Evolutionary conservation across 2,113 vertebrate genomes (phyloP), one percentile per base, ranked within the genome.

Genomic region (Numenius arquata): DNA sequence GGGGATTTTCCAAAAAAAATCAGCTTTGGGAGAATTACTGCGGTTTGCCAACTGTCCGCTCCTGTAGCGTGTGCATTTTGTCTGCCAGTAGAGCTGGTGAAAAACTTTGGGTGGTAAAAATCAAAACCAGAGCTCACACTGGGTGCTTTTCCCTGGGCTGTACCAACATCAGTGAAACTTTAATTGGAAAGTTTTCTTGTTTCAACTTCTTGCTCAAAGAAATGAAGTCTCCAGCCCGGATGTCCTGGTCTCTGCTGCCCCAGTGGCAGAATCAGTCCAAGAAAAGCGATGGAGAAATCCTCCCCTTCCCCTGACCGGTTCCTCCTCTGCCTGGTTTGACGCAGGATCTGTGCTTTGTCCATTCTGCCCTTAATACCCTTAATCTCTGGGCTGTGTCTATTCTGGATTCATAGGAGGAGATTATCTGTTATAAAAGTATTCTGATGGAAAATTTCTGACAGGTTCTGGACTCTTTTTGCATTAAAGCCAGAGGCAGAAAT

Each of bases 341-440:
- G 10, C 58, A 80, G 43, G 41, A 88, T n/a, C 67, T 70, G 45
- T 45, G 48, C 29, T 70, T 73, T 72, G 66, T 66, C 81, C 67
- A 18, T 83, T 82, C 81, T 73, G 89, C 70, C 85, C 78, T 96
- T 70, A 95, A 95, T 79, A 70, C 74, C 62, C 45, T 93, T 95
- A 94, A 96, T 90, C 70, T 88, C 89, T 41, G 25, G 53, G n/a
- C 41, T 83, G 17, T 48, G 34, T 62, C 89, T 93, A 3, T 66
- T 88, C 89, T 48, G 70, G 85, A 88, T 75, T 76, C 81, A 83
- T 14, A 63, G 34, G 40, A 74, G 45, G 27, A 91, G 63, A 95
- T 94, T 94, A 87, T 72, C 19, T 86, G 36, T 81, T 88, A 72
- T 56, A 81, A 74, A 90, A 86, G 6, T 77, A 41, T 40, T 61